Conservation (phyloP, 2,797 vertebrate species). For the Rhincodon typus region DNA sequence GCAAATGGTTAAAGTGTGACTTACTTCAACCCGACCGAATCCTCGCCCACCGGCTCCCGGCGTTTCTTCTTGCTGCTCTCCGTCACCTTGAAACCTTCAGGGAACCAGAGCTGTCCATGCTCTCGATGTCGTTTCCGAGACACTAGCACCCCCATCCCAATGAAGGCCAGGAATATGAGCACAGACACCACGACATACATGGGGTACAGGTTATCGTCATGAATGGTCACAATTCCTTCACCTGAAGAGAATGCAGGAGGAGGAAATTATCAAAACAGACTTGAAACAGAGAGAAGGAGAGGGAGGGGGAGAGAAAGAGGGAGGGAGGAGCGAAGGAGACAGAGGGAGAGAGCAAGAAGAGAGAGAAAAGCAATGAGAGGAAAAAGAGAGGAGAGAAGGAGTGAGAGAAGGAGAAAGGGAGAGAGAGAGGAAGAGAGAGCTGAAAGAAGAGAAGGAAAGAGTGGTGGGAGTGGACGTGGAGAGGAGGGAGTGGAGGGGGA, state of each 20-base stretch:
- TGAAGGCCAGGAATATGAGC: slow-evolving; percentile 67
- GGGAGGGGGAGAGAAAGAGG: neutral
- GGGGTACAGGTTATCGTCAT: slow-evolving; percentile 58
- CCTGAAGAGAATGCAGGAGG: neutral
- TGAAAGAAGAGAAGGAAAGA: no score
- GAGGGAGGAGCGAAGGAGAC: neutral
- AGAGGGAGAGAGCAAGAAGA: neutral
- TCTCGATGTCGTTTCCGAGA: slow-evolving; percentile 87
- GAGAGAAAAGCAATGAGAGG: no score
- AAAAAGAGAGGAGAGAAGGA: no score
- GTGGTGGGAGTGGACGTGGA: no score
- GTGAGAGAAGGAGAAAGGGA: no score
- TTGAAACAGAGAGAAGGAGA: neutral
- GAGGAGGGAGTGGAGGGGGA: no score
- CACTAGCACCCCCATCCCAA: slow-evolving; percentile 79
- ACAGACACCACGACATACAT: slow-evolving; percentile 71
- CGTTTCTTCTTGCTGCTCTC: slow-evolving; percentile 97
- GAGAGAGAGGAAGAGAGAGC: neutral
- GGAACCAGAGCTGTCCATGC: slow-evolving; percentile 96
- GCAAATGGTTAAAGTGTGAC: slow-evolving; percentile 45
- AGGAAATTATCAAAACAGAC: neutral
- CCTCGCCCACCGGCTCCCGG: slow-evolving; percentile 89
- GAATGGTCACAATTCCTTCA: slow-evolving; percentile 17
- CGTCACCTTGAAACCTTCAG: slow-evolving; percentile 91
- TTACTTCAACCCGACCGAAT: slow-evolving; percentile 95